These are phyloP conservation scores for Andricus curvator DNA, from an alignment of 2,888 invertebrate genomes.

Conservation along the genomic window DNA sequence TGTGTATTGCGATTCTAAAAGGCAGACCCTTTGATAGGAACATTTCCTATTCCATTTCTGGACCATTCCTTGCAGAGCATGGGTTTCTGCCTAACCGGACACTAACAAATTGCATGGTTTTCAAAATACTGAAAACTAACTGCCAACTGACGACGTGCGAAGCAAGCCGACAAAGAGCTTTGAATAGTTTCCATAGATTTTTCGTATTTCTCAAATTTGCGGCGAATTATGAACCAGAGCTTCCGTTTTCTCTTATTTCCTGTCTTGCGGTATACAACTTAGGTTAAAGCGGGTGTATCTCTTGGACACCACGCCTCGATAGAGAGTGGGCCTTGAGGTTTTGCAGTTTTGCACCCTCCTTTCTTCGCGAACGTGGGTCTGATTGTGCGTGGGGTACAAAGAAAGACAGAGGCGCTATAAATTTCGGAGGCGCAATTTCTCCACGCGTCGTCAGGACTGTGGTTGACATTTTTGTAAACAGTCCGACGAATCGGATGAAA, in stretches of 20 bases:
- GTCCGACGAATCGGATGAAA: slow-evolving; percentile 24
- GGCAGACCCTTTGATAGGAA: slow-evolving; percentile 24
- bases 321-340: neutral
- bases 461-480: slow-evolving; percentile 42
- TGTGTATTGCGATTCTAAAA: slow-evolving; percentile 14
- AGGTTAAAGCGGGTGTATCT: neutral
- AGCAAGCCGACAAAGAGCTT: slow-evolving; percentile 17
- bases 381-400: slow-evolving; percentile 35
- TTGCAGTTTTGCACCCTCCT: slow-evolving; percentile 13
- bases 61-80: neutral
- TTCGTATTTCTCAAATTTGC: slow-evolving; percentile 12
- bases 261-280: neutral
- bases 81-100: neutral
- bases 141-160: slow-evolving; percentile 25
- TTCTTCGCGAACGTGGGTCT: slow-evolving; percentile 25
- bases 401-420: slow-evolving; percentile 37
- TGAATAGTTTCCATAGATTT: neutral
- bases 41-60: slow-evolving; percentile 16
- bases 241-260: slow-evolving; percentile 39
- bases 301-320: slow-evolving; percentile 30
- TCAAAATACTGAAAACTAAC: slow-evolving; percentile 25
- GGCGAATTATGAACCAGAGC: slow-evolving; percentile 27
- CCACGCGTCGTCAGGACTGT: slow-evolving; percentile 38
- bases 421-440: slow-evolving; percentile 37
- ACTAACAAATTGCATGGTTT: slow-evolving; percentile 27